These are phyloP conservation scores for Picathartes gymnocephalus DNA, from an alignment of 2,113 vertebrate genomes.

Conservation along the genomic window DNA sequence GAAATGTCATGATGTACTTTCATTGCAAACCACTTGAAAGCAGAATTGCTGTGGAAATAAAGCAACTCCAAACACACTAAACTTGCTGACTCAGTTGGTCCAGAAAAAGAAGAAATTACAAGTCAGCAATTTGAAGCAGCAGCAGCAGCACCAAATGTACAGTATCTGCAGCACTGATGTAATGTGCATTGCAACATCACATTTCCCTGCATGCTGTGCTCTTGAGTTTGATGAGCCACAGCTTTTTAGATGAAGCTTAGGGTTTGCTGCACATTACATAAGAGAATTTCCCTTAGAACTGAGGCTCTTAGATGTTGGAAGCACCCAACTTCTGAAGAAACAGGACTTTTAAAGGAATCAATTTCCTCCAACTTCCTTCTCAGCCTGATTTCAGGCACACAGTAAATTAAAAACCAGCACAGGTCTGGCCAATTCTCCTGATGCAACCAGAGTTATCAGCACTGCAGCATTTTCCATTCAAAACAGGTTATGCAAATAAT, in stretches of 20 bases:
- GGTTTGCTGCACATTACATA: not conserved
- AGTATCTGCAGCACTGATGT: conserved; percentile 10
- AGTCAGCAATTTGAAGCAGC: conserved; percentile 14
- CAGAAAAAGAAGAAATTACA: not conserved
- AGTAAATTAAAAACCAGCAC: not conserved
- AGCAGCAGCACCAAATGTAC: not conserved
- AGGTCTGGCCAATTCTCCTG: not conserved
- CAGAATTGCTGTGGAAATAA: conserved; percentile 12
- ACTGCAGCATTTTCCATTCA: not conserved
- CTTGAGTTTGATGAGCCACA: not conserved
- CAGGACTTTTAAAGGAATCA: not conserved
- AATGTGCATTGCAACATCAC: not conserved
- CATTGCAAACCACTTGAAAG: conserved; percentile 36
- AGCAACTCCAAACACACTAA: not conserved
- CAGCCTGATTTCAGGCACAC: not conserved
- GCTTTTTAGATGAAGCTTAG: not conserved
- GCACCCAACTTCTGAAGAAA: not conserved
- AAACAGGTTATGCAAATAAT: not conserved
- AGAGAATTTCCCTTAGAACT: not conserved
- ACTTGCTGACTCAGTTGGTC: conserved; percentile 38
- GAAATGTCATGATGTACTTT: conserved; percentile 40
- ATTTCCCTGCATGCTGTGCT: not conserved
- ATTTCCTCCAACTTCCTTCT: not conserved
- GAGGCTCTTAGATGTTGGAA: not conserved
- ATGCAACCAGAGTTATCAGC: not conserved